Evolutionary conservation across 2,888 invertebrate species (phyloP), one percentile per base, ranked within the genome.

Genomic region (Drosophila subquinaria): DNA sequence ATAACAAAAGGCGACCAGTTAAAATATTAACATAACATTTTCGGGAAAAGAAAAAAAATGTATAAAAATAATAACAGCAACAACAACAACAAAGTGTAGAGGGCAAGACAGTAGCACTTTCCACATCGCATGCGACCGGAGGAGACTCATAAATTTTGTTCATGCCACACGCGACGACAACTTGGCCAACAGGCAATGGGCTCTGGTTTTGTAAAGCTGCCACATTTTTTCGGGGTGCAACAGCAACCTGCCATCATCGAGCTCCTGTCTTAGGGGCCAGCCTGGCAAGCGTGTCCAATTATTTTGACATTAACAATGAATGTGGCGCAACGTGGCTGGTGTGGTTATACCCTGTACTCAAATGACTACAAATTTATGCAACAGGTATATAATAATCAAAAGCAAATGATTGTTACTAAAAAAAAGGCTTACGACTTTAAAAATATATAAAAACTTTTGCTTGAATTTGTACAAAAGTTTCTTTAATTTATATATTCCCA

Each of bases 301-400:
- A 90, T 90, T 91, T 90, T 90, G 90, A 87, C 91, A 90, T 91
- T 90, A 90, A 85, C 89, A 89, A 81, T 89, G 74, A 89, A 90
- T 89, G 75, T 87, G 86, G 75, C 79, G 76, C 90, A 90, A 90
- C 75, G 36, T 60, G 66, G 43, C 64, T 38, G 61, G n/a, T 48
- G 48, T 51, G 68, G 38, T 38, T 38, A 53, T 71, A 60, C 81
- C 43, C 62, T 66, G 23, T 13, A 69, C 11, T 23, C 4, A 8
- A 1, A 6, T n/a, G 8, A n/a, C 10, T 17, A 13, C 10, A 33
- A 17, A 36, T 36, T 13, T 36, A 13, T 36, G 36, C 5, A 20
- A 8, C 30, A 30, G 30, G 30, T 8, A 10, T 33, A 33, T 33
- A 10, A 33, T 33, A 33, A 3, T 30, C 30, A 30, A 33, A 33